A percentile compares a stretch with the other conserved stretches of the same genome.
Evolutionary conservation across 2,797 vertebrate genomes (phyloP).

Genomic region (Eulemur mongoz): DNA sequence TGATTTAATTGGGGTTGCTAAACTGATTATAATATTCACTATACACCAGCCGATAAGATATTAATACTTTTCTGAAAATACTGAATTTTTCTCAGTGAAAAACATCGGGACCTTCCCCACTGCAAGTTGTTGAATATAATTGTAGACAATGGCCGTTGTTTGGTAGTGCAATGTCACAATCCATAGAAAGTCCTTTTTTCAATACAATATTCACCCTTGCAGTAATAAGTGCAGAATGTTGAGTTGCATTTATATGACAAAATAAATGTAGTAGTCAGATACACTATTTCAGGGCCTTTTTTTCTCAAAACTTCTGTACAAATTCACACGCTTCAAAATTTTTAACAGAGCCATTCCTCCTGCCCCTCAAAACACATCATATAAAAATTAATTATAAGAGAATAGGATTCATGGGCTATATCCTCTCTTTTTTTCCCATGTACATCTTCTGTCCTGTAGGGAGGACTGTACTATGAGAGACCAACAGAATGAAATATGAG

Average conservation of each 20-base stretch:
- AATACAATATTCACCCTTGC: neutral
- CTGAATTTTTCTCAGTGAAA: neutral
- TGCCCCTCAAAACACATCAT: neutral
- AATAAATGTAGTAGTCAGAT: neutral
- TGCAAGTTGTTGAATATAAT: neutral
- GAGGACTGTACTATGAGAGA: neutral
- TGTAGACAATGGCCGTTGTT: neutral
- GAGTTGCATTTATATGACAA: neutral
- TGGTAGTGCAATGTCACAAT: neutral
- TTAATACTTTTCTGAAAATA: neutral
- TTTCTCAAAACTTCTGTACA: neutral
- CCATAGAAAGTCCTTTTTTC: neutral
- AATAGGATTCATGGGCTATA: neutral
- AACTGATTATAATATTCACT: neutral
- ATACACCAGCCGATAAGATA: neutral
- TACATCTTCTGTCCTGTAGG: neutral
- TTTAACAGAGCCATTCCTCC: neutral
- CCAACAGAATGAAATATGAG: neutral
- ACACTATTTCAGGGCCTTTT: neutral
- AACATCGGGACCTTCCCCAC: neutral
- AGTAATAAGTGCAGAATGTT: neutral
- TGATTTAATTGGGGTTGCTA: neutral
- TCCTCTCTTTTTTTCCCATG: neutral
- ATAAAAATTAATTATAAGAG: neutral
- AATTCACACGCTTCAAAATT: neutral